Percentiles rank a stretch among this genome's conserved stretches.
These are phyloP conservation scores for Elysia crispata DNA, from an alignment of 2,888 invertebrate genomes.

Conservation along the genomic window DNA sequence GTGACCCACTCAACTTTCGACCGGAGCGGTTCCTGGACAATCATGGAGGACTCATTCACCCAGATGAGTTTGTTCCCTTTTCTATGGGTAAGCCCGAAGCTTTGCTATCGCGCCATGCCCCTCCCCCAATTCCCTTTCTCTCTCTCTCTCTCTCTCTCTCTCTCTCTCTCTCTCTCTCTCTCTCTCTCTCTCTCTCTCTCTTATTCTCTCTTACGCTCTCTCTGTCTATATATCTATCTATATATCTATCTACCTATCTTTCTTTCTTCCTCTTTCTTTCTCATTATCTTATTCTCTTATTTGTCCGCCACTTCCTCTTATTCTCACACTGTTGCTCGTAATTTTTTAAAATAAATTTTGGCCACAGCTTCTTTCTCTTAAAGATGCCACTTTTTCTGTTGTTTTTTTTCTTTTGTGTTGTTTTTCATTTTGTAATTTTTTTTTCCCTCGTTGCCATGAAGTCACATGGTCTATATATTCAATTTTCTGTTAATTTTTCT, in stretches of 20 bases:
- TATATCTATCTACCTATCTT: too few species aligned
- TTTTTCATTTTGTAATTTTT: neutral
- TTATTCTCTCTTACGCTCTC: neutral
- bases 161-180: neutral
- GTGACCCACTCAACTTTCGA: constrained; percentile 58
- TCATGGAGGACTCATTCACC: constrained; percentile 45
- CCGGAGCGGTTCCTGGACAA: constrained; percentile 64
- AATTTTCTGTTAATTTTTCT: too few species aligned
- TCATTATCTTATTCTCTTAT: too few species aligned
- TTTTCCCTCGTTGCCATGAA: neutral
- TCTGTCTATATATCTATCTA: neutral
- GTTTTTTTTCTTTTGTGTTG: too few species aligned
- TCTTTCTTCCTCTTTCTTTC: too few species aligned
- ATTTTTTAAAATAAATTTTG: too few species aligned
- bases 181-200: too few species aligned
- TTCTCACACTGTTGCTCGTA: neutral
- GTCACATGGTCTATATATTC: constrained; percentile 1
- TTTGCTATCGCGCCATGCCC: neutral
- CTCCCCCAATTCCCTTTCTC: neutral
- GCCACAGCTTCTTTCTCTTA: too few species aligned
- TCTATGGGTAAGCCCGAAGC: constrained; percentile 50
- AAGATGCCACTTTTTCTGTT: too few species aligned
- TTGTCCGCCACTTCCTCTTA: too few species aligned
- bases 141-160: neutral
- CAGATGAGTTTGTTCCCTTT: constrained; percentile 56